phyloP scores from a whole-genome alignment of 2,888 invertebrate species.

The Tenthredo livida region DNA sequence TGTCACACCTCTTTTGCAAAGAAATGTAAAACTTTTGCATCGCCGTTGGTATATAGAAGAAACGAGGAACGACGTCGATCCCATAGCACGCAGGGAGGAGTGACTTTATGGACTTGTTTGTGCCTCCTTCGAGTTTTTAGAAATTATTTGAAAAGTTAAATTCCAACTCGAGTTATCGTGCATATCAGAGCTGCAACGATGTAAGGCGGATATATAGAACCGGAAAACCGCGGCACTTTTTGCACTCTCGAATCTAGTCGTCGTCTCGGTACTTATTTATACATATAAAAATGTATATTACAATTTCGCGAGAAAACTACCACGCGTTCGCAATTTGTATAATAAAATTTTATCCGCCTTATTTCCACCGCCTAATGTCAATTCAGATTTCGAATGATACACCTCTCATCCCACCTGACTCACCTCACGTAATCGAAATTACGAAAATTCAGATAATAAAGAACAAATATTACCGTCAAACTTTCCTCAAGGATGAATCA shows the following conservation, averaged over 20 bases:
- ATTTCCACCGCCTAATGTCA: background rate
- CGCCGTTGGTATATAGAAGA: background rate
- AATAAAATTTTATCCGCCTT: conserved; percentile 22
- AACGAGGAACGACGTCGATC: conserved; percentile 45
- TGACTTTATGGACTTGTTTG: conserved; percentile 74
- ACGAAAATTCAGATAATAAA: background rate
- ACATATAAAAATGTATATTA: conserved; percentile 6
- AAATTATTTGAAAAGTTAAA: conserved; percentile 71
- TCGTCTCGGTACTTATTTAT: background rate
- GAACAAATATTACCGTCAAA: background rate
- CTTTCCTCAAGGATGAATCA: background rate
- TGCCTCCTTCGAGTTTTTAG: conserved; percentile 66
- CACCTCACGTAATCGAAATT: background rate
- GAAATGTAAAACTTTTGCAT: conserved; percentile 51
- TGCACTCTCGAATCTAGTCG: background rate
- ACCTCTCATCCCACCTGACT: background rate
- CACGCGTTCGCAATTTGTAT: background rate
- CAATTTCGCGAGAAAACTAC: background rate
- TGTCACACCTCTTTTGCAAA: conserved; percentile 32
- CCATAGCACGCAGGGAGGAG: conserved; percentile 48
- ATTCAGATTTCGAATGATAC: background rate
- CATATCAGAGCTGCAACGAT: conserved; percentile 36
- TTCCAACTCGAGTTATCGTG: conserved; percentile 56
- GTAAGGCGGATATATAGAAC: conserved; percentile 10
- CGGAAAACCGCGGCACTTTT: background rate